phyloP scores from a whole-genome alignment of 2,888 invertebrate genomes.

The Melinopterus prodromus region DNA sequence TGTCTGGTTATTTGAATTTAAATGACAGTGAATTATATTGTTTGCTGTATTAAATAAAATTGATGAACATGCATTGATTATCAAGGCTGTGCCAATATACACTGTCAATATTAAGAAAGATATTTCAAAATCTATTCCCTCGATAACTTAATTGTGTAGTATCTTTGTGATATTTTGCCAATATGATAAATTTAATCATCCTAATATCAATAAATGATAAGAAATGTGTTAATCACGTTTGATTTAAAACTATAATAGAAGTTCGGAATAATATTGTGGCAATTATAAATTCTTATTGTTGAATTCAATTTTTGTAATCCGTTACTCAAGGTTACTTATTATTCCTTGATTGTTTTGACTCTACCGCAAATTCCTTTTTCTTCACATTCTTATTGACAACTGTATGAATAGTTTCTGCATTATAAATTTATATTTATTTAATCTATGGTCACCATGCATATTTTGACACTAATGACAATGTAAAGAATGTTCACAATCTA shows the following conservation, averaged over 20 bases:
- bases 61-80: neutral
- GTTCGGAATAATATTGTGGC: neutral
- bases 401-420: too few relatives aligned
- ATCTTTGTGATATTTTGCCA: neutral
- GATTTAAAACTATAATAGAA: neutral
- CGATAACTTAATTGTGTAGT: neutral
- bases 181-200: neutral
- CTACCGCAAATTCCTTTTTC: too few relatives aligned
- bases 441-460: too few relatives aligned
- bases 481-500: too few relatives aligned
- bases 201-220: neutral
- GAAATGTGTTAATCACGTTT: neutral
- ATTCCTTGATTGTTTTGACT: neutral
- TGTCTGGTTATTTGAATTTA: neutral
- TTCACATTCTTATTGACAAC: too few relatives aligned
- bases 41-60: neutral
- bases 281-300: neutral
- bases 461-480: too few relatives aligned
- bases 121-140: neutral
- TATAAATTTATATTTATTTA: too few relatives aligned
- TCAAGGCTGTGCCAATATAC: neutral
- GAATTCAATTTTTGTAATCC: neutral
- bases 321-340: neutral
- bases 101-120: conserved; percentile 9
- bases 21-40: neutral